phyloP scores from a whole-genome alignment of 2,113 vertebrate genomes.

The Tautogolabrus adspersus region DNA sequence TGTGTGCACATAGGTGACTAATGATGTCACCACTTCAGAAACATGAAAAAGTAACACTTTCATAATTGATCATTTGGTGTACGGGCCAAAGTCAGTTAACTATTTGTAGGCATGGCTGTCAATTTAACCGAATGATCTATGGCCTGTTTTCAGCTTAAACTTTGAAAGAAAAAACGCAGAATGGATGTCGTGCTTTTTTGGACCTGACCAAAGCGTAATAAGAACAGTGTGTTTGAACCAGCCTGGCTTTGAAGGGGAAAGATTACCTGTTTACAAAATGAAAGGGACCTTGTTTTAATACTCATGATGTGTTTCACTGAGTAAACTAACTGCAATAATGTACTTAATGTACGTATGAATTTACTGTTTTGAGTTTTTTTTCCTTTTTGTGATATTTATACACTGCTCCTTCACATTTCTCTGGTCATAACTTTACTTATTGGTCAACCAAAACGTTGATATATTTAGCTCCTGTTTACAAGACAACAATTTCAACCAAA shows the following conservation, averaged over 20 bases:
- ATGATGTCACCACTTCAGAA: background rate
- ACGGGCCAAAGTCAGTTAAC: constrained; percentile 11
- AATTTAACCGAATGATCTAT: constrained; percentile 40
- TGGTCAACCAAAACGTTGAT: no score
- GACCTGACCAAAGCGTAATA: constrained; percentile 25
- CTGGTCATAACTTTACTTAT: no score
- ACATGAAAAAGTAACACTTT: background rate
- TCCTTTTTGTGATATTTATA: background rate
- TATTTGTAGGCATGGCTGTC: constrained; percentile 9
- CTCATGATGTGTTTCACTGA: no score
- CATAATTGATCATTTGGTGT: constrained; percentile 7
- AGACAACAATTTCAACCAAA: no score
- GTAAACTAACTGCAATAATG: no score
- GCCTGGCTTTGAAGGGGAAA: constrained; percentile 10
- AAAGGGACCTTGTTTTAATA: background rate
- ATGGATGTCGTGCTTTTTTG: constrained; percentile 30
- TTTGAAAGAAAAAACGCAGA: constrained; percentile 51
- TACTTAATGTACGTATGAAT: no score
- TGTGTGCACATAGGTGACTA: background rate
- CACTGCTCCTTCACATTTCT: no score
- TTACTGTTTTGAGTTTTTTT: background rate
- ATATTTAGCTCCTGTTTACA: no score
- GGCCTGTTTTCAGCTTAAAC: constrained; percentile 43
- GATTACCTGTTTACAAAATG: constrained; percentile 15
- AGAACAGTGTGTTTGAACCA: constrained; percentile 46